These are phyloP conservation scores for Argyrosomus regius DNA, from an alignment of 2,797 vertebrate species.

Conservation along the genomic window DNA sequence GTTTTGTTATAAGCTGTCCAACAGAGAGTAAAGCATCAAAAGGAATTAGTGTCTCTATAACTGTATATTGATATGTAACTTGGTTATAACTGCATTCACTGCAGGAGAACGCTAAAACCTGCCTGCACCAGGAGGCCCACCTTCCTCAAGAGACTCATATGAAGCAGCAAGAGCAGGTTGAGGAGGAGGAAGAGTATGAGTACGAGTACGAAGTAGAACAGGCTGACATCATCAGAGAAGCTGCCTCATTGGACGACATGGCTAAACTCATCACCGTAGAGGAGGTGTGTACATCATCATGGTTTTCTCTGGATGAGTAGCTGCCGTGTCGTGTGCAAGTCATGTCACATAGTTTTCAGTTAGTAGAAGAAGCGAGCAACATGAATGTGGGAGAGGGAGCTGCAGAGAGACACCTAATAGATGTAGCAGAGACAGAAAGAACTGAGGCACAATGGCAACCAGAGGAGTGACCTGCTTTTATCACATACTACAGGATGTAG, in stretches of 20 bases:
- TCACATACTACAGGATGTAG: background rate
- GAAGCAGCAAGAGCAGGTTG: slow-evolving; percentile 41
- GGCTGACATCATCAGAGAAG: slow-evolving; percentile 82
- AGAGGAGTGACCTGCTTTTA: slow-evolving; percentile 24
- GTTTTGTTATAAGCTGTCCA: background rate
- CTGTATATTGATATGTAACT: slow-evolving; percentile 19
- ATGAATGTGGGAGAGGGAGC: background rate
- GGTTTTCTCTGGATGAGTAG: background rate
- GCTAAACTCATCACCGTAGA: slow-evolving; percentile 95
- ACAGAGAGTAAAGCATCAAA: slow-evolving; percentile 12
- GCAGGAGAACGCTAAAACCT: slow-evolving; percentile 43
- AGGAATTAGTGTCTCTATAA: slow-evolving; percentile 1
- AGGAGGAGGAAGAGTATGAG: slow-evolving; percentile 55
- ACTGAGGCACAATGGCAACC: background rate
- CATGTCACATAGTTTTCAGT: background rate
- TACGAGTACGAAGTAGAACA: slow-evolving; percentile 70
- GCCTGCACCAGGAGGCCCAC: slow-evolving; percentile 46
- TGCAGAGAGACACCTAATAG: background rate
- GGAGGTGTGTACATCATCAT: slow-evolving; percentile 86
- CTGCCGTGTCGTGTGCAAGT: background rate
- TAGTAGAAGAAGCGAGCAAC: background rate
- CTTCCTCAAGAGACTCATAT: slow-evolving; percentile 47
- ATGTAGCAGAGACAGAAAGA: slow-evolving; percentile 4
- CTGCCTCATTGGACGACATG: slow-evolving; percentile 91
- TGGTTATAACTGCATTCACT: slow-evolving; percentile 9